phyloP scores from a whole-genome alignment of 1,140 invertebrate genomes.

The Caerostris extrusa region DNA sequence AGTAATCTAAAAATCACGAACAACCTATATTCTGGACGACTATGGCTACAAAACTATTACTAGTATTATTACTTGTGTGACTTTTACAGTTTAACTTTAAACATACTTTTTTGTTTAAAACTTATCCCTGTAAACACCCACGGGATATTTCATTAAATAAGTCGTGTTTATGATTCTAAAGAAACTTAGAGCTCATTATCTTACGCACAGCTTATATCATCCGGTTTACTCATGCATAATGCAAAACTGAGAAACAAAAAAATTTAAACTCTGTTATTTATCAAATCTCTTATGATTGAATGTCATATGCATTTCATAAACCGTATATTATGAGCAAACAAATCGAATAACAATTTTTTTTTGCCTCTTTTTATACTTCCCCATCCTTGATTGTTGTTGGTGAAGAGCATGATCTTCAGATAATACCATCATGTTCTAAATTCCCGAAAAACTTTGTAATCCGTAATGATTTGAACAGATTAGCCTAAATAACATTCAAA shows the following conservation, averaged over 20 bases:
- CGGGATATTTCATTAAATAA: neutral
- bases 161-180: neutral
- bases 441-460: neutral
- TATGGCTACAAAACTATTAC: no score
- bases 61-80: no score
- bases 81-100: no score
- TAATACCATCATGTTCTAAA: constrained; percentile 19
- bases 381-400: neutral
- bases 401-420: neutral
- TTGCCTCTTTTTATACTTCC: neutral
- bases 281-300: neutral
- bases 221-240: neutral
- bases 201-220: neutral
- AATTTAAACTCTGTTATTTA: neutral
- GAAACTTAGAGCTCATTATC: neutral
- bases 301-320: neutral
- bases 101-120: no score
- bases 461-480: neutral
- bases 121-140: no score
- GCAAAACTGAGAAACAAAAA: neutral
- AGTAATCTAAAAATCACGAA: no score
- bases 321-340: no score
- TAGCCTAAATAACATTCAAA: neutral
- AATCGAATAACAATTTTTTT: neutral
- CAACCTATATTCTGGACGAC: no score